Conservation (phyloP, 1,140 invertebrate genomes). For the Zaprionus inermis region DNA sequence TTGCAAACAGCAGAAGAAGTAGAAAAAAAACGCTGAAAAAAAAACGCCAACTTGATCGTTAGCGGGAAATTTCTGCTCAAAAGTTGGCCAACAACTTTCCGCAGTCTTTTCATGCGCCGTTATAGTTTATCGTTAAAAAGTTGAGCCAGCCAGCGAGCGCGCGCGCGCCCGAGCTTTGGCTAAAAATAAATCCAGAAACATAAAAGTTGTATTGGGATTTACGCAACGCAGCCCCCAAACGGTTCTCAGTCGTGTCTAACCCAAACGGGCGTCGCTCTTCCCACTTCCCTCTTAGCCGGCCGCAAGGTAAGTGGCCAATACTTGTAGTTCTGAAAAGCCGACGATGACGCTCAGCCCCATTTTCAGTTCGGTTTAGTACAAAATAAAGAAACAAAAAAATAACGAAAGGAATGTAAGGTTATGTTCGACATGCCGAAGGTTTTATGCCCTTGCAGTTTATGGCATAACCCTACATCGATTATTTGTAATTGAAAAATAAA, state of each 20-base stretch:
- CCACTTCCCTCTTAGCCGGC: background rate
- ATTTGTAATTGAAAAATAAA: too few relatives aligned
- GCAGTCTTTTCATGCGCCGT: conserved; percentile 68
- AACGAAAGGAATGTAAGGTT: background rate
- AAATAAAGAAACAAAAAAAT: background rate
- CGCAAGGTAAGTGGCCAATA: conserved; percentile 41
- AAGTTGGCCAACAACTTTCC: conserved; percentile 62
- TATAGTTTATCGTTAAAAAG: conserved; percentile 77
- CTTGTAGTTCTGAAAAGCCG: conserved; percentile 49
- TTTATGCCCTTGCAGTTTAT: background rate
- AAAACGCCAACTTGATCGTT: conserved; percentile 66
- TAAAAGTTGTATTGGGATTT: conserved; percentile 53
- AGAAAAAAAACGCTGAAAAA: conserved; percentile 20
- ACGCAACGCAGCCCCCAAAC: conserved; percentile 28
- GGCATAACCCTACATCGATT: too few relatives aligned
- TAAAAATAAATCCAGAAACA: conserved; percentile 41
- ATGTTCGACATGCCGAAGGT: background rate
- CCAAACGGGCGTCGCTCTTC: background rate
- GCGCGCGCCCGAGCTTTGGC: background rate
- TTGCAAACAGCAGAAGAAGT: conserved; percentile 19
- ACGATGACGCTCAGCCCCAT: conserved; percentile 33
- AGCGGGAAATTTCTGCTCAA: conserved; percentile 69
- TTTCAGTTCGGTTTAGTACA: background rate
- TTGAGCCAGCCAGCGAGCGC: conserved; percentile 25
- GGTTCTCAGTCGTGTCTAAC: background rate